These are phyloP conservation scores for Sphyrna mokarran DNA, from an alignment of 2,113 vertebrate genomes.

Conservation along the genomic window DNA sequence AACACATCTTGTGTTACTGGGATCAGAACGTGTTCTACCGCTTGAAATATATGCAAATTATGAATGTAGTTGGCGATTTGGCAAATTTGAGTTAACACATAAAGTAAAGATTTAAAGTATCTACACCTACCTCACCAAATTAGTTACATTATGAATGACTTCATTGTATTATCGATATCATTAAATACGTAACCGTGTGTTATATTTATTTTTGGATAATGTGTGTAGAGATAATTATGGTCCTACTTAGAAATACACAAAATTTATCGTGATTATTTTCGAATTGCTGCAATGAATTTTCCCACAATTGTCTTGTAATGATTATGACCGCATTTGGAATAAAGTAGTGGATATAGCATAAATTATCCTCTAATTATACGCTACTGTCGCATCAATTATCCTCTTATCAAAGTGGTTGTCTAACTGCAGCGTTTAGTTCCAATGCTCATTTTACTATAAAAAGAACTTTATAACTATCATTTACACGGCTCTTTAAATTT, in stretches of 20 bases:
- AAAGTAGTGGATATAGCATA: conserved; percentile 99
- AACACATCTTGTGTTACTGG: conserved; percentile 62
- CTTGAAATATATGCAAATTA: conserved; percentile 94
- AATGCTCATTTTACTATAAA: conserved; percentile 98
- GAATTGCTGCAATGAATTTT: conserved; percentile 98
- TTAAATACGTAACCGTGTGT: conserved; percentile 77
- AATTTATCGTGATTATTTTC: conserved; percentile 96
- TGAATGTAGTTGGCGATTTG: conserved; percentile 82
- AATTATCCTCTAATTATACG: conserved; percentile 99
- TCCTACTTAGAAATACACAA: conserved; percentile 92
- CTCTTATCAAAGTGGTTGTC: conserved; percentile 99
- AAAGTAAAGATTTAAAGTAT: conserved; percentile 70
- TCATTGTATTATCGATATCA: conserved; percentile 81
- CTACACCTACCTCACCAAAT: conserved; percentile 69
- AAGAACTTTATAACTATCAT: conserved; percentile 99
- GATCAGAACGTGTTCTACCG: conserved; percentile 73
- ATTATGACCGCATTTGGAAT: conserved; percentile 99
- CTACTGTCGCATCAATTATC: conserved; percentile 99
- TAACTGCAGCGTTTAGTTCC: conserved; percentile 99
- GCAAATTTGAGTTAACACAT: conserved; percentile 74
- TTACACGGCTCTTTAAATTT: conserved; percentile 98
- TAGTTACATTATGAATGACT: conserved; percentile 75
- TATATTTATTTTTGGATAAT: conserved; percentile 78
- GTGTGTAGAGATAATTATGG: conserved; percentile 85
- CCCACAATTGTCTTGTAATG: conserved; percentile 99